A percentile compares a stretch with the other conserved stretches of the same genome.
Evolutionary conservation across 2,113 vertebrate species (phyloP).

Genomic region (Pygoscelis antarcticus): DNA sequence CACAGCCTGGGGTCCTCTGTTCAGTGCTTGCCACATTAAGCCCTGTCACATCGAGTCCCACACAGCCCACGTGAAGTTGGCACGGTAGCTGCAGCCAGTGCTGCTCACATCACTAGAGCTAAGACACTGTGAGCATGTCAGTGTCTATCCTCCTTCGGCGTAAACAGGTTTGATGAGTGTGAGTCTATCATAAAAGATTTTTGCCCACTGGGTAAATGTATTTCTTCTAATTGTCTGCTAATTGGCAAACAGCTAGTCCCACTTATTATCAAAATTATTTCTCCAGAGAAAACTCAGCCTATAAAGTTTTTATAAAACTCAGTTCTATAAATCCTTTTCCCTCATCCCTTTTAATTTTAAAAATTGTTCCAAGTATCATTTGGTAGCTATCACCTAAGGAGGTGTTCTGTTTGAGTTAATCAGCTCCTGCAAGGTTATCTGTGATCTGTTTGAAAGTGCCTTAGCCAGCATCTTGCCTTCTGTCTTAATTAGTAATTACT

Average conservation of each 20-base stretch:
- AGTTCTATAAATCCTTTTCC: conserved; percentile 11
- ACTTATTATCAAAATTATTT: conserved; percentile 33
- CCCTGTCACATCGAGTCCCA: not conserved
- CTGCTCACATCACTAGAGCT: not conserved
- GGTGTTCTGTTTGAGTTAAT: conserved; percentile 20
- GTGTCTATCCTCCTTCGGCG: not conserved
- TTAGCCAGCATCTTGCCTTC: conserved; percentile 26
- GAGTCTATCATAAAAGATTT: conserved; percentile 3
- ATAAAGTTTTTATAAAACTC: too few species aligned
- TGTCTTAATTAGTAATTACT: conserved; percentile 47
- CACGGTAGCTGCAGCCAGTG: not conserved
- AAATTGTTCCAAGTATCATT: conserved; percentile 37
- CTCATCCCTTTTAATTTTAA: conserved; percentile 22
- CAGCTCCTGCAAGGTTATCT: conserved; percentile 48
- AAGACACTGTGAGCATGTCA: not conserved
- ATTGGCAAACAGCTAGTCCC: conserved; percentile 51
- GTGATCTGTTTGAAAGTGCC: not conserved
- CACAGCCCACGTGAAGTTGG: not conserved
- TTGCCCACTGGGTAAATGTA: conserved; percentile 17
- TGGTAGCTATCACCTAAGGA: conserved; percentile 38
- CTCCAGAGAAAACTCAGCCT: not conserved
- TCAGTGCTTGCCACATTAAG: not conserved
- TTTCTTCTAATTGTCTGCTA: conserved; percentile 50
- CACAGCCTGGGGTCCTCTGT: not conserved
- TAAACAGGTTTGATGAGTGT: conserved; percentile 16